A percentile compares a stretch with the other conserved stretches of the same genome.
phyloP scores from a whole-genome alignment of 2,797 vertebrate genomes.

The Microctenopoma lineatum region DNA sequence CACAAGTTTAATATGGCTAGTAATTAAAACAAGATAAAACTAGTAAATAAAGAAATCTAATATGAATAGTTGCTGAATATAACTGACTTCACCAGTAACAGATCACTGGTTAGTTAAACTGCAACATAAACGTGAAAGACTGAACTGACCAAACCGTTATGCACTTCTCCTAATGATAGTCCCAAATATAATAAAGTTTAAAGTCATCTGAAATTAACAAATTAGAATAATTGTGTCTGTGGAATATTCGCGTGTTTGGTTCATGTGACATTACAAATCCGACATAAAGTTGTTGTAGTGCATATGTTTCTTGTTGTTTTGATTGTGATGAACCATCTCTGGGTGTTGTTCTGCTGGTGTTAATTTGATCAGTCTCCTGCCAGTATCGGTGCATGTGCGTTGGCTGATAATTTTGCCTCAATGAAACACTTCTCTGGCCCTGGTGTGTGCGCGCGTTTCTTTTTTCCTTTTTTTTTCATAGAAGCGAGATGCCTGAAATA shows the following conservation, averaged over 20 bases:
- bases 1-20: neutral
- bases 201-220: slow-evolving; percentile 2
- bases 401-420: slow-evolving; percentile 53
- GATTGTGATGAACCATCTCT: slow-evolving; percentile 1
- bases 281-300: no score
- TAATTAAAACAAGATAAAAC: neutral
- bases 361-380: slow-evolving; percentile 61
- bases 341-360: slow-evolving; percentile 42
- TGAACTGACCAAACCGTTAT: no score
- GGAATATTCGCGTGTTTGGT: no score
- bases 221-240: neutral
- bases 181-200: neutral
- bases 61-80: no score
- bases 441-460: slow-evolving; percentile 30
- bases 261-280: no score
- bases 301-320: neutral
- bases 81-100: neutral
- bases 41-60: neutral
- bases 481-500: slow-evolving; percentile 77
- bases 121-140: no score
- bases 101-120: neutral
- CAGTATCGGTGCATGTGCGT: slow-evolving; percentile 50
- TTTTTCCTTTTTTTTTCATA: slow-evolving; percentile 28
- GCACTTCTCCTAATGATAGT: no score
- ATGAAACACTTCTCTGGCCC: slow-evolving; percentile 43